Evolutionary conservation across 2,113 vertebrate genomes (phyloP).

Genomic region (Bos indicus): DNA sequence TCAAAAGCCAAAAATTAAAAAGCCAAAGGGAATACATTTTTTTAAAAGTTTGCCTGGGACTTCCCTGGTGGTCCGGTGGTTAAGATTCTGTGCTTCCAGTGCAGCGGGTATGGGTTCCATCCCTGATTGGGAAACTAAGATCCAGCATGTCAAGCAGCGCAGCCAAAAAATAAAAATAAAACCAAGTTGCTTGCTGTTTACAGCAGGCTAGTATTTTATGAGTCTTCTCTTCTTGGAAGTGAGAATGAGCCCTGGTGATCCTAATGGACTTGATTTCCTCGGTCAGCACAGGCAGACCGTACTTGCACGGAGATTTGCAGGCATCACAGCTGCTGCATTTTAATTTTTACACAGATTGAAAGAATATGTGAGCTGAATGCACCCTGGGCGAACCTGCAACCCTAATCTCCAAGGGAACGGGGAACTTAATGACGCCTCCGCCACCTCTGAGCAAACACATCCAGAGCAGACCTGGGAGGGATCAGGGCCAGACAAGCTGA

Average conservation of each 20-base stretch:
- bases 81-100: background rate
- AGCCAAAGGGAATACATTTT: conserved; percentile 8
- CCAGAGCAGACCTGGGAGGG: background rate
- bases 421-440: background rate
- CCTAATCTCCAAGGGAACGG: background rate
- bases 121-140: background rate
- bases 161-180: background rate
- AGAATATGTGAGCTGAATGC: conserved; percentile 7
- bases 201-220: background rate
- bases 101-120: background rate
- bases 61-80: background rate
- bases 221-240: background rate
- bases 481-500: background rate
- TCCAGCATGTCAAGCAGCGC: background rate
- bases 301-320: conserved; percentile 13
- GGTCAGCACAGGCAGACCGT: background rate
- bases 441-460: background rate
- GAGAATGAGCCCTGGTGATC: background rate
- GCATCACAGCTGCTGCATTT: conserved; percentile 13
- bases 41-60: background rate
- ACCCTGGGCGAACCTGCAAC: background rate
- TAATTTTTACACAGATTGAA: conserved; percentile 23
- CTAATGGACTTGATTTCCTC: background rate
- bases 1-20: conserved; percentile 24
- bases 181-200: background rate